phyloP scores from a whole-genome alignment of 2,797 vertebrate species.

The Tenualosa ilisha region DNA sequence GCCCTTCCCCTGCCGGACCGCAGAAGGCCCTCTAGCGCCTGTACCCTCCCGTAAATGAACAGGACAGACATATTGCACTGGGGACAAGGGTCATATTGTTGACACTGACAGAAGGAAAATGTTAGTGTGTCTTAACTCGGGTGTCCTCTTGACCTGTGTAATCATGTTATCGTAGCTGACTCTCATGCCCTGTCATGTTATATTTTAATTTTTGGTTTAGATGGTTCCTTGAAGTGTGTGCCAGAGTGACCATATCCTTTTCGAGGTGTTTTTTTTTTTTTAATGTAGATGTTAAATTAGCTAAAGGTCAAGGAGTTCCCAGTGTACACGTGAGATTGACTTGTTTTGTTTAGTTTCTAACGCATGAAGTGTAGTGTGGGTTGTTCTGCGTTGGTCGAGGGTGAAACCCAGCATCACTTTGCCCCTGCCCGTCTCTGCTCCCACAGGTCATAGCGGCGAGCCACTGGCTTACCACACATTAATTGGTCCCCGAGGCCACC shows the following conservation, averaged over 20 bases:
- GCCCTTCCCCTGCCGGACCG: background rate
- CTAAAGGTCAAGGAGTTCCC: background rate
- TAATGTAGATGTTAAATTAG: background rate
- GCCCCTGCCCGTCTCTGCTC: constrained; percentile 64
- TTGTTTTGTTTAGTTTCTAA: background rate
- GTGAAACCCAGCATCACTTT: background rate
- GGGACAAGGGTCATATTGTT: background rate
- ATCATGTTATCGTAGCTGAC: background rate
- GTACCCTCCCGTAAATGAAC: background rate
- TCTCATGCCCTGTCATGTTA: background rate
- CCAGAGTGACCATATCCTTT: background rate
- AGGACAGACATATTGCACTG: background rate
- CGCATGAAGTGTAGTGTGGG: background rate
- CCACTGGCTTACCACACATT: constrained; percentile 66
- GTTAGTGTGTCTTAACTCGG: background rate
- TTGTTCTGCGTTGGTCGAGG: background rate
- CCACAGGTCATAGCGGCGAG: constrained; percentile 73
- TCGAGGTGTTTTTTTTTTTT: background rate
- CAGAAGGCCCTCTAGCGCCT: background rate
- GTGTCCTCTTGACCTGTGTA: background rate
- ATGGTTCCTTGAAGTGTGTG: background rate
- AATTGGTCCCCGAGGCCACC: constrained; percentile 69
- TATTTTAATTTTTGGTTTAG: background rate
- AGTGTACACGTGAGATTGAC: background rate
- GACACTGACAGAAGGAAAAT: background rate